These are phyloP conservation scores for Cylas formicarius DNA, from an alignment of 1,140 invertebrate species.

Conservation along the genomic window DNA sequence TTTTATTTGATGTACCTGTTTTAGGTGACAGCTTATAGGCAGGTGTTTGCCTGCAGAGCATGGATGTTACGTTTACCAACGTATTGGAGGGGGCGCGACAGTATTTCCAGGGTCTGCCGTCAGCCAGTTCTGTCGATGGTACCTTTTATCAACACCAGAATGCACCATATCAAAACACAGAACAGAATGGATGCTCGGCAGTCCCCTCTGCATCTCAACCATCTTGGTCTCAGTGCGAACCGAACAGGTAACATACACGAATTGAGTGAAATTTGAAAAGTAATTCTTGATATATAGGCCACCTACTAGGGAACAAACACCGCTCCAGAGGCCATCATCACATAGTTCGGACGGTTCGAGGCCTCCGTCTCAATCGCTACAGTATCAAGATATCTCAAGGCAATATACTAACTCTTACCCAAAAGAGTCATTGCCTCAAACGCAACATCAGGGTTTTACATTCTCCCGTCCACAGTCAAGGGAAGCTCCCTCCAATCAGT, in stretches of 20 bases:
- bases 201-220: too few species aligned
- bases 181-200: too few species aligned
- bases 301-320: constrained; percentile 23
- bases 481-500: constrained; percentile 28
- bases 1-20: constrained; percentile 10
- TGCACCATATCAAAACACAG: too few species aligned
- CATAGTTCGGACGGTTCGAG: constrained; percentile 28
- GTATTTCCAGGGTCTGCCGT: constrained; percentile 69
- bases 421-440: constrained; percentile 18
- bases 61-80: constrained; percentile 70
- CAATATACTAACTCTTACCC: constrained; percentile 17
- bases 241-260: too few species aligned
- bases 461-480: constrained; percentile 29
- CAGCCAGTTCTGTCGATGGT: constrained; percentile 45
- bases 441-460: constrained; percentile 22
- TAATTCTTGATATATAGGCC: constrained; percentile 14
- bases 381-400: constrained; percentile 20
- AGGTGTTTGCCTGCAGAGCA: constrained; percentile 47
- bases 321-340: constrained; percentile 28
- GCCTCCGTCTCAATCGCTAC: constrained; percentile 30
- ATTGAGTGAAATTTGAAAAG: constrained; percentile 1
- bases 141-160: constrained; percentile 18
- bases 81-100: constrained; percentile 71
- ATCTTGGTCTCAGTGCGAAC: too few species aligned
- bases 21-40: constrained; percentile 25